Conservation (phyloP, 2,113 vertebrate genomes). For the Poecilia latipinna region DNA sequence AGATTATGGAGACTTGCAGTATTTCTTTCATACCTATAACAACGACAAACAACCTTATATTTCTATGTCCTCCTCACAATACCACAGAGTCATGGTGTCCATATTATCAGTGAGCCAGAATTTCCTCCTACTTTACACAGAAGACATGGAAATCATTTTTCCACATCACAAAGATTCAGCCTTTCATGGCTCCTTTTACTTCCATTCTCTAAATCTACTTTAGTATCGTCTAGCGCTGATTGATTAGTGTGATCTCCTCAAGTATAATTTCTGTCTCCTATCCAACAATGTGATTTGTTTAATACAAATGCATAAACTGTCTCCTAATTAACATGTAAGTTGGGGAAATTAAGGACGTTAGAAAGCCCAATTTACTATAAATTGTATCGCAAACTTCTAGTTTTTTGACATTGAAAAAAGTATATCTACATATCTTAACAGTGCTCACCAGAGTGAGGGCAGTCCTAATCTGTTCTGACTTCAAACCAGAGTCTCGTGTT, state of each 20-base stretch:
- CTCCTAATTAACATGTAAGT: background rate
- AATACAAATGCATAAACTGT: background rate
- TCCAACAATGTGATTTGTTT: background rate
- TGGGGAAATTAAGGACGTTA: no score
- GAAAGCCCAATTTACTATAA: no score
- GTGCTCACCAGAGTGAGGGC: constrained; percentile 29
- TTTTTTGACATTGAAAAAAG: constrained; percentile 24
- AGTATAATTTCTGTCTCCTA: background rate
- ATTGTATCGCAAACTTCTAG: no score
- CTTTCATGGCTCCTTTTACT: background rate
- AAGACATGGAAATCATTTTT: no score
- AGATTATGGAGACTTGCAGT: background rate
- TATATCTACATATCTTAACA: constrained; percentile 43
- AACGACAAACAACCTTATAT: background rate
- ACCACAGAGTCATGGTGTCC: background rate
- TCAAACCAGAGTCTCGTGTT: constrained; percentile 71
- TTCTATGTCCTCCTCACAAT: background rate
- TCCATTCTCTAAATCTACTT: background rate
- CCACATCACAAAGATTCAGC: background rate
- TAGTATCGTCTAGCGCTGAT: background rate
- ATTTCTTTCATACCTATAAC: background rate
- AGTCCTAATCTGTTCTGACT: constrained; percentile 66
- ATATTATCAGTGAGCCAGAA: background rate
- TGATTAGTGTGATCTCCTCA: background rate
- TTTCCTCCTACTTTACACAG: background rate